Base-by-base conservation (phyloP, 2,113 vertebrate genomes). In the Phylloscopus trochiloides region DNA sequence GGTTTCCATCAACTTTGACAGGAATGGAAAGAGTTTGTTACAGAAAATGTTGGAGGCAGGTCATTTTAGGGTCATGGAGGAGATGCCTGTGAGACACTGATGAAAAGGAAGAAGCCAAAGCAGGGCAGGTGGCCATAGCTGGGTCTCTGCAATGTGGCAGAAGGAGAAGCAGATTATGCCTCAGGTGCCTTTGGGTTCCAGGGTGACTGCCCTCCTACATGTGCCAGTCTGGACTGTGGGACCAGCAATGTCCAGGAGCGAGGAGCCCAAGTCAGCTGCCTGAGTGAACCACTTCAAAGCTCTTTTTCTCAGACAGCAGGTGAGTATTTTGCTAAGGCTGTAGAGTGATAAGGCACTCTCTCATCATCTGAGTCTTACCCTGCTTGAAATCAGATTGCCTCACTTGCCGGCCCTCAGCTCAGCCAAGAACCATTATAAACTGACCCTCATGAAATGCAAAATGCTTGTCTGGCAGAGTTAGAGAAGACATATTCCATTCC, bases 381-480 rank as follows among this genome's bases (percentile, higher is more conserved):
- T 85, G 31, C 57, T 67, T 95, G 78, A 90, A 86, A 77, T 88
- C 74, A 68, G 54, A 61, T 81, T 83, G 79, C 71, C 50, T 36
- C 31, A 17, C 55, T 94, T 94, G 43, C 81, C 0, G 2, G 28
- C 61, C 62, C 57, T 94, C 7, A 5, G 21, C 38, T 88, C 28
- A 38, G 43, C 70, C 8, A 9, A 89, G 54, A 79, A 16, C 71
- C 71, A 51, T 94, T 87, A 80, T 87, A 84, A 88, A 94, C 66
- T 87, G 36, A 42, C 89, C 86, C 73, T 79, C 91, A 61, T 82
- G 75, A 81, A 94, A 92, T 26, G 47, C 78, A 97, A 90, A 95
- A 89, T 57, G 57, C 84, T 86, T 87, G 31, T 91, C 93, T 97
- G 58, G 84, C 68, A 88, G 84, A 90, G 54, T 76, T 74, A 74